Evolutionary conservation across 2,113 vertebrate genomes (phyloP).

Genomic region (Dipodomys stephensi): DNA sequence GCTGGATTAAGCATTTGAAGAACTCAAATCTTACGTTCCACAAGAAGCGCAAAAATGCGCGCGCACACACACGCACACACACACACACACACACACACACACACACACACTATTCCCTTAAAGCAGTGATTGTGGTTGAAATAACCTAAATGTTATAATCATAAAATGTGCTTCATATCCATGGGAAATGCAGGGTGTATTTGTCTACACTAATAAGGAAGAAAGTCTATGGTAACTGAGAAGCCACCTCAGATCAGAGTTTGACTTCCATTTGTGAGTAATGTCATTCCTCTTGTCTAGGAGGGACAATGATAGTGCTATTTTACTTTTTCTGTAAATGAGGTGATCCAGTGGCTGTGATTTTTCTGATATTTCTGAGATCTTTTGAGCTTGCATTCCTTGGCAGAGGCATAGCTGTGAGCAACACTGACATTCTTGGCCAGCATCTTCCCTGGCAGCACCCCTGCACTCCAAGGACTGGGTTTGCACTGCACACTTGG

Average conservation of each 20-base stretch:
- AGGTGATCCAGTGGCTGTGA: too few relatives aligned
- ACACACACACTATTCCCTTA: background rate
- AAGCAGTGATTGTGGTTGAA: background rate
- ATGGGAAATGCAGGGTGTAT: background rate
- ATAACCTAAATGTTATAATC: too few relatives aligned
- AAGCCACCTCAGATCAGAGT: background rate
- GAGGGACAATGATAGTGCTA: fast-evolving
- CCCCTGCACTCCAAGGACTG: too few relatives aligned
- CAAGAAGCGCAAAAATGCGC: background rate
- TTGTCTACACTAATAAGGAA: background rate
- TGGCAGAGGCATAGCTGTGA: background rate
- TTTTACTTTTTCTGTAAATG: background rate
- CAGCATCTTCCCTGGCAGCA: background rate
- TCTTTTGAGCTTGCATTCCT: background rate
- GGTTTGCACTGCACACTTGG: background rate
- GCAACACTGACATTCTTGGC: background rate
- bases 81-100: too few relatives aligned
- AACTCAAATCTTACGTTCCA: background rate
- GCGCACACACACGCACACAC: background rate
- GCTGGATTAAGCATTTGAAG: background rate
- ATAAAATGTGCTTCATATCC: too few relatives aligned
- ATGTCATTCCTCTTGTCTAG: background rate
- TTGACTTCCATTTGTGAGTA: background rate
- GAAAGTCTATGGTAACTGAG: background rate
- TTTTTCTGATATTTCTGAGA: background rate